Evolutionary conservation across 2,113 vertebrate species (phyloP).

Genomic region (Andinoacara biseriatus): DNA sequence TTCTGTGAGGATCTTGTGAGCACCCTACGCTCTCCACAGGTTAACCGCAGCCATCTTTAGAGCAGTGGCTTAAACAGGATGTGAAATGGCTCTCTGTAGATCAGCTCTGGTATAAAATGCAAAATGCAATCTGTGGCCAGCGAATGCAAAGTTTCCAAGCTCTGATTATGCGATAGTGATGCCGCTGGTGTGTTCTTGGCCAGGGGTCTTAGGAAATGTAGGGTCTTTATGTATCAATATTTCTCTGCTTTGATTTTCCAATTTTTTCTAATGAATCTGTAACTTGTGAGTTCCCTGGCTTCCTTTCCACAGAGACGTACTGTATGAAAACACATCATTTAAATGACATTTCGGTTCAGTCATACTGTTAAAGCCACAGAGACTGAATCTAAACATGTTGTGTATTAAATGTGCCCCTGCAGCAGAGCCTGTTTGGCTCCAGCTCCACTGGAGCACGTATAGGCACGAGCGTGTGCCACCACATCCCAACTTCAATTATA

Average conservation of each 20-base stretch:
- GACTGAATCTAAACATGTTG: background rate
- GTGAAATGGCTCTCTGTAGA: background rate
- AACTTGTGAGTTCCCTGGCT: background rate
- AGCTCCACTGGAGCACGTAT: constrained; percentile 12
- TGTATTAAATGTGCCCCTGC: background rate
- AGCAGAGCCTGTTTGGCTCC: constrained; percentile 19
- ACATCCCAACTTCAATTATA: constrained; percentile 41
- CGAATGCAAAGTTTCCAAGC: background rate
- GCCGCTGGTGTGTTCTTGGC: too few species aligned
- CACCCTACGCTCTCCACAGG: background rate
- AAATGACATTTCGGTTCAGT: background rate
- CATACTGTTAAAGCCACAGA: background rate
- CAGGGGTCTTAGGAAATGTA: background rate
- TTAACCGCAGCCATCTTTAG: background rate
- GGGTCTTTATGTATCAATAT: too few species aligned
- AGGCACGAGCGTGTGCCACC: constrained; percentile 11
- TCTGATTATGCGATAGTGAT: background rate
- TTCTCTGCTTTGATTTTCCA: background rate
- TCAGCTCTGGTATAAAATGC: background rate
- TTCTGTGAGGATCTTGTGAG: background rate
- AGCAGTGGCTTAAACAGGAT: background rate
- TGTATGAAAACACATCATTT: background rate
- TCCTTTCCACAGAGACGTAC: background rate
- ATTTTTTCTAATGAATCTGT: background rate
- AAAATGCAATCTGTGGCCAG: background rate